Percentiles rank a stretch among this genome's conserved stretches.
Conservation (phyloP, 2,888 invertebrate species). For the Hypena proboscidalis region DNA sequence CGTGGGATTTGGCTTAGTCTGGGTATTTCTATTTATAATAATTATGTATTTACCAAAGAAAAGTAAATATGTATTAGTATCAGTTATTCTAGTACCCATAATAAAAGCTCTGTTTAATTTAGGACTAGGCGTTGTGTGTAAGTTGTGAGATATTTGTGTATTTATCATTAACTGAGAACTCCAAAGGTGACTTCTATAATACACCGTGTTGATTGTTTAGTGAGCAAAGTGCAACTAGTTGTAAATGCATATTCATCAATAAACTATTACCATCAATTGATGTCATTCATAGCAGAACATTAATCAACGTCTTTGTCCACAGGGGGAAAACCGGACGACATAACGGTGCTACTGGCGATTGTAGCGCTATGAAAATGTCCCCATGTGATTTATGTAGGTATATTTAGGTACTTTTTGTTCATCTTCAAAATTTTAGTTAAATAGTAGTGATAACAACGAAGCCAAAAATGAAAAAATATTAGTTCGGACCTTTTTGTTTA, state of each 20-base stretch:
- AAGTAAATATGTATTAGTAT: too few relatives aligned
- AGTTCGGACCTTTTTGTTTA: slow-evolving; percentile 32
- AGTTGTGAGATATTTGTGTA: too few relatives aligned
- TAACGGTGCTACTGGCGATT: slow-evolving; percentile 97
- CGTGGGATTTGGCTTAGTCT: too few relatives aligned
- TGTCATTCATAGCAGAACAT: neutral
- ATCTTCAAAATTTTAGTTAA: slow-evolving; percentile 62
- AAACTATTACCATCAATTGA: neutral
- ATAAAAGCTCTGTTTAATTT: too few relatives aligned
- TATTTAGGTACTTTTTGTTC: slow-evolving; percentile 63
- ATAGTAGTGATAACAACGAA: slow-evolving; percentile 68
- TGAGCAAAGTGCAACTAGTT: too few relatives aligned
- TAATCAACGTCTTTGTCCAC: slow-evolving; percentile 64
- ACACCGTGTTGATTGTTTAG: too few relatives aligned
- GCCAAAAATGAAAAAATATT: slow-evolving; percentile 67
- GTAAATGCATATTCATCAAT: neutral
- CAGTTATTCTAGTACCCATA: too few relatives aligned
- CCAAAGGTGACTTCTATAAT: too few relatives aligned
- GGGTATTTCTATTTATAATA: too few relatives aligned
- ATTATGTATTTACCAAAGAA: too few relatives aligned
- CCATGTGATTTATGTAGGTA: slow-evolving; percentile 66
- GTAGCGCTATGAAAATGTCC: slow-evolving; percentile 90
- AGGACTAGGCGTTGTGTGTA: too few relatives aligned
- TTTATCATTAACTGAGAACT: too few relatives aligned
- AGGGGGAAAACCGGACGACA: slow-evolving; percentile 99